phyloP scores from a whole-genome alignment of 1,140 invertebrate species.

The Leptinotarsa defecta region DNA sequence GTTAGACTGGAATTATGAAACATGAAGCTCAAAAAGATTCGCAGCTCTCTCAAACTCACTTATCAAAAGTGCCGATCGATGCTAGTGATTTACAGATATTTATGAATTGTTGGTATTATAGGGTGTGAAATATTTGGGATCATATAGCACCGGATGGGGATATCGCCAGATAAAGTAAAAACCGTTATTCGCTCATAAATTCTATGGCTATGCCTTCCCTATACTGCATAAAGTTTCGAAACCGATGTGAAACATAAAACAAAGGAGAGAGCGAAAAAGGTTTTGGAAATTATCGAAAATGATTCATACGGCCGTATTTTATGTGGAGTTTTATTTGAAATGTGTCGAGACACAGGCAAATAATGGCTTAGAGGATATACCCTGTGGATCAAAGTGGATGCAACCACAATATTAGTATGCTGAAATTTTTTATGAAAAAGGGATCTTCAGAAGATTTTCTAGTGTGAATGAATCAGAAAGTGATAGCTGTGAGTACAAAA shows the following conservation, averaged over 20 bases:
- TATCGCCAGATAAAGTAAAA: slow-evolving; percentile 6
- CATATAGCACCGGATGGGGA: background rate
- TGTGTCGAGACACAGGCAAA: background rate
- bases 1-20: too few species aligned
- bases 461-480: too few species aligned
- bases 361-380: background rate
- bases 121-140: background rate
- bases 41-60: too few species aligned
- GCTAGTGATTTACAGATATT: background rate
- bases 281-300: slow-evolving; percentile 7
- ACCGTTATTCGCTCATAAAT: slow-evolving; percentile 8
- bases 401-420: too few species aligned
- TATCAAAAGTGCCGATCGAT: background rate
- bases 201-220: background rate
- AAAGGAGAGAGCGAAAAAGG: background rate
- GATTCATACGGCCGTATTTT: background rate
- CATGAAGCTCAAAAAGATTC: too few species aligned
- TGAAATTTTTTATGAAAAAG: too few species aligned
- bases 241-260: slow-evolving; percentile 2
- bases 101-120: background rate
- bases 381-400: too few species aligned
- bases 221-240: background rate
- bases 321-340: background rate
- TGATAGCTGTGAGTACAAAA: too few species aligned
- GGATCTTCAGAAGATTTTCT: too few species aligned